phyloP scores from a whole-genome alignment of 2,797 vertebrate species.

The Todus mexicanus region DNA sequence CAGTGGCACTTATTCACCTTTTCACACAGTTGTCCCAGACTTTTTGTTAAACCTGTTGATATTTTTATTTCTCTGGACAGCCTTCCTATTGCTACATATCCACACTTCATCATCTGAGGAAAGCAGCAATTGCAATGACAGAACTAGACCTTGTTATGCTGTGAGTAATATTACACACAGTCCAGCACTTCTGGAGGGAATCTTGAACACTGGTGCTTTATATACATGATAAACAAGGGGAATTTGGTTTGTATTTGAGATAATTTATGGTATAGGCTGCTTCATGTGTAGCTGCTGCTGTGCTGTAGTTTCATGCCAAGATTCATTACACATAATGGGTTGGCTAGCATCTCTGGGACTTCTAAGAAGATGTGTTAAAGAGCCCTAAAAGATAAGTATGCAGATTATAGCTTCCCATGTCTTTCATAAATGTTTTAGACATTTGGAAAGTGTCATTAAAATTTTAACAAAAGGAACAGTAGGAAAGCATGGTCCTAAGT shows the following conservation, averaged over 20 bases:
- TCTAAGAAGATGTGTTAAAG: conserved; percentile 42
- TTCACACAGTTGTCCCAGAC: not conserved
- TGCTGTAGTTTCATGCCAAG: conserved; percentile 41
- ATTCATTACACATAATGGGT: conserved; percentile 61
- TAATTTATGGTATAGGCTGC: conserved; percentile 50
- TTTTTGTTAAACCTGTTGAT: conserved; percentile 41
- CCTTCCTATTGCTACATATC: not conserved
- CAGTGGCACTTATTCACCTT: not conserved
- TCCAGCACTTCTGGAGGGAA: conserved; percentile 60
- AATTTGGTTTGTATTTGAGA: conserved; percentile 61
- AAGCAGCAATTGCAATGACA: conserved; percentile 54
- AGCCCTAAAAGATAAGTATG: conserved; percentile 9
- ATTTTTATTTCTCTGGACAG: not conserved
- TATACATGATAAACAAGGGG: conserved; percentile 64
- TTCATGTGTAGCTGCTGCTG: conserved; percentile 24
- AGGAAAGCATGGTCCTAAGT: not conserved
- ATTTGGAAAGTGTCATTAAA: not conserved
- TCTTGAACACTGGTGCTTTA: conserved; percentile 50
- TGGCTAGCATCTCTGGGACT: conserved; percentile 46
- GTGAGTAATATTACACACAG: conserved; percentile 62
- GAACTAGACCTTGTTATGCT: conserved; percentile 61
- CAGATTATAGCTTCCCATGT: conserved; percentile 14
- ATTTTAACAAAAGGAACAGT: conserved; percentile 4
- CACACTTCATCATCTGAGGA: conserved; percentile 46
- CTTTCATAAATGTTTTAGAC: not conserved